A percentile compares a stretch with the other conserved stretches of the same genome.
phyloP scores from a whole-genome alignment of 2,888 invertebrate genomes.

The Dynastes hyllus region DNA sequence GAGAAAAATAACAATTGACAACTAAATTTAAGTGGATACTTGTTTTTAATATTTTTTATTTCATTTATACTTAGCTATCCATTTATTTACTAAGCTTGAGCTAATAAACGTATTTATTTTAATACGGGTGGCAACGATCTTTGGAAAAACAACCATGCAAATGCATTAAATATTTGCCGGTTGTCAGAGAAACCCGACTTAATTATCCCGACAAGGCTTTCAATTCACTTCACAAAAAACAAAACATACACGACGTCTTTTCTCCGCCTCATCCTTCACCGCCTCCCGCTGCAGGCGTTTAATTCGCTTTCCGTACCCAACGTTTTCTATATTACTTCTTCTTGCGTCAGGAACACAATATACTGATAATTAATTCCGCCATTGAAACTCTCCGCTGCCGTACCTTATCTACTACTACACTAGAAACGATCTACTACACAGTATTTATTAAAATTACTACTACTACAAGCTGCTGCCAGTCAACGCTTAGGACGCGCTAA shows the following conservation, averaged over 20 bases:
- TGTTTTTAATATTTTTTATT: no score
- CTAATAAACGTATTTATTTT: background rate
- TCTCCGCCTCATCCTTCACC: background rate
- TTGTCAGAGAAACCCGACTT: constrained; percentile 27
- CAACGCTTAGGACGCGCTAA: constrained; percentile 18
- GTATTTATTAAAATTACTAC: constrained; percentile 36
- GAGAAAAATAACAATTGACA: no score
- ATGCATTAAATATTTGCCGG: background rate
- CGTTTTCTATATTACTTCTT: constrained; percentile 17
- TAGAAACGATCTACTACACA: constrained; percentile 17
- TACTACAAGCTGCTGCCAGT: constrained; percentile 14
- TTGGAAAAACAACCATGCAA: no score
- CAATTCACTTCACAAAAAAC: constrained; percentile 17
- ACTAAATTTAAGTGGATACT: no score
- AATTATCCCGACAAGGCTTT: constrained; percentile 15
- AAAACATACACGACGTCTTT: constrained; percentile 16
- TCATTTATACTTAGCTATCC: no score
- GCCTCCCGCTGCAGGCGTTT: background rate
- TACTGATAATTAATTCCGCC: constrained; percentile 37
- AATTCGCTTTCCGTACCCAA: constrained; percentile 27
- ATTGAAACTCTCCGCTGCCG: constrained; percentile 18
- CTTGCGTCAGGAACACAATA: constrained; percentile 19
- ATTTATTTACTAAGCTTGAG: no score
- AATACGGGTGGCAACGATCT: no score
- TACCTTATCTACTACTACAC: background rate